Evolutionary conservation across 37 sponge, comb jelly and placozoan species (phyloP).

Genomic region (Cliona cf. orientalis): DNA sequence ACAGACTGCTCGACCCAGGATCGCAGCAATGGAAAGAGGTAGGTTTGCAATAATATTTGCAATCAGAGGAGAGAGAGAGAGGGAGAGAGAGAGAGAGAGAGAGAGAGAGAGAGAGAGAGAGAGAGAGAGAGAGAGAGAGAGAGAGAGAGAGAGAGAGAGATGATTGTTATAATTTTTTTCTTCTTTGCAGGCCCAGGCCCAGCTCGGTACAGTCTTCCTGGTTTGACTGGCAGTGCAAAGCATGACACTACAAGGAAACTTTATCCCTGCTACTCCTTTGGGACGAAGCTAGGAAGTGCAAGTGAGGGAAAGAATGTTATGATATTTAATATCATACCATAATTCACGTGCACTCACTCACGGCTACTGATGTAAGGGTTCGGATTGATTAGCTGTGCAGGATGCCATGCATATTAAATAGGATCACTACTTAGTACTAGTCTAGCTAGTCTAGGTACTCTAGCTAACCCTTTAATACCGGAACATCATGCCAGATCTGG

Average conservation of each 20-base stretch:
- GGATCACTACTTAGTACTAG: not conserved
- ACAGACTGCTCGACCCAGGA: constrained; percentile 63
- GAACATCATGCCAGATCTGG: not conserved
- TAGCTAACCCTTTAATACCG: too few species aligned
- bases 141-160: too few species aligned
- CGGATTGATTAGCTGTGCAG: not conserved
- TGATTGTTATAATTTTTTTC: not conserved
- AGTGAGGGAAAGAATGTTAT: not conserved
- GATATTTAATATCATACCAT: not conserved
- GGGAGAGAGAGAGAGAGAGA: too few species aligned
- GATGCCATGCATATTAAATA: not conserved
- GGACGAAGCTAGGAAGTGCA: constrained; percentile 72
- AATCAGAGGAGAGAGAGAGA: not conserved
- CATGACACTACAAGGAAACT: constrained; percentile 80
- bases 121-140: too few species aligned
- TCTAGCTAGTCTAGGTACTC: not conserved
- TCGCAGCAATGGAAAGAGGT: constrained; percentile 93
- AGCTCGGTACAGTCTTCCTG: constrained; percentile 84
- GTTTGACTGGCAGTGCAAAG: constrained; percentile 57
- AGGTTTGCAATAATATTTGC: not conserved
- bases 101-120: too few species aligned
- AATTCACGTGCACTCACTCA: too few species aligned
- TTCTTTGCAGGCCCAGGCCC: constrained; percentile 88
- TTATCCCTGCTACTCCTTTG: constrained; percentile 89
- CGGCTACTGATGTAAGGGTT: not conserved